Evolutionary conservation across 1,140 invertebrate species (phyloP), one percentile per base, ranked within the genome.

Genomic region (Oryzaephilus surinamensis): DNA sequence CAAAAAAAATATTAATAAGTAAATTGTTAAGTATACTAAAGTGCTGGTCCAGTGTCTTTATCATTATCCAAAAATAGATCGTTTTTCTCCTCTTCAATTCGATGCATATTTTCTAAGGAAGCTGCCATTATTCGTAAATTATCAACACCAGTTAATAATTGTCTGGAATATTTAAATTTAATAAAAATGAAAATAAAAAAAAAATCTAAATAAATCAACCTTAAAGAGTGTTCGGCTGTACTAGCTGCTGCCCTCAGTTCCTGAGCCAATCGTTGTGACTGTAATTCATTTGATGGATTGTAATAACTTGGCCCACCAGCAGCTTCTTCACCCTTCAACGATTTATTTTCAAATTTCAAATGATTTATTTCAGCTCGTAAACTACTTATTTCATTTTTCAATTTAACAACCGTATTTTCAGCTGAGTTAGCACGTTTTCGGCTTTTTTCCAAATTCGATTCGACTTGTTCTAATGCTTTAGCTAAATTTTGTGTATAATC

Each of bases 131-230:
- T 63, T 45, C 73, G 64, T 23, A 80, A 58, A 63, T 78, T 79
- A 43, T 74, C 73, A 14, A 79, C 76, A 18, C 77, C 77, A 23
- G 64, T 69, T 50, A 80, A 63, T 20, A 80, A 46, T 66, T 79
- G 75, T 46, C 76, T 79, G 45, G 20, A 61, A 62, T 33, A 20
- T 46, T 37, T 41, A 31, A 15, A 34, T 27, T 36, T 30, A 28
- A 20, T 30, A 34, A 27, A 43, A 45, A 19, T 20, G 2, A 20
- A 12, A 29, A 19, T 29, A 19, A 7, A 5, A 12, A 30, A 24
- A 26, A 26, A n/a, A 30, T 32, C 15, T 32, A 19, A n/a, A n/a
- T n/a, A 34, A 15, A 23, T 28, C 31, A 58, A 77, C 76, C 74
- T 75, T 4, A 80, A 57, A 13, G 75, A 77, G 18, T 68, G 61